Base-by-base conservation (phyloP, 2,888 invertebrate species). In the Pseudoips prasinana region DNA sequence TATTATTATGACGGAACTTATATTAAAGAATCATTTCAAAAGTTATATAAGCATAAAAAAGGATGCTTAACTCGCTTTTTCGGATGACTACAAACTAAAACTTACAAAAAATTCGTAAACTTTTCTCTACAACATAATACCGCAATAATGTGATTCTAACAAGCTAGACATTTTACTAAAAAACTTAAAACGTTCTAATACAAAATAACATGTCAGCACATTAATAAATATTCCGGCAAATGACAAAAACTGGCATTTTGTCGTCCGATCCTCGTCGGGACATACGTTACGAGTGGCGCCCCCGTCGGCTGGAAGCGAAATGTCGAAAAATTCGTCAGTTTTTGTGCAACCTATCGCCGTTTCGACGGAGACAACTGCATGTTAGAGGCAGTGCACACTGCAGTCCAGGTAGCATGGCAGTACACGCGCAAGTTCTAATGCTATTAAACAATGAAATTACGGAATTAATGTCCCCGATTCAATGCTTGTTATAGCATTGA, bases 241-340 rank as follows among this genome's bases (percentile, higher is more conserved):
- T 23, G 10, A 22, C 33, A 50, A 50, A 55, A 50, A 50, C 23
- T 7, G 7, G 6, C 22, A 11, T 9, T 14, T 10, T 19, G 39
- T 46, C 50, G 54, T 55, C 54, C 49, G 47, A 48, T 32, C 44
- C 29, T 39, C 44, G 34, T 23, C 23, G 25, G 14, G 36, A 50
- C 50, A 50, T 50, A 50, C 51, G 51, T 50, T 50, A 39, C 29
- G 27, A 34, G 40, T 55, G 50, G 50, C 50, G 50, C 50, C 50
- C 56, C 46, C 36, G 2, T 45, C 36, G 2, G 10, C 18, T 8
- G 11, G 9, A 8, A 1, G 17, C 31, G 45, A 36, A 44, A 55
- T 45, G 51, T 36, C 39, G 28, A 30, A 25, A 37, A 50, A 55
- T 55, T 55, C 51, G 35, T 39, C 32, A 44, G 56, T 50, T 50